These are phyloP conservation scores for Oxyteleia sp. DNA, from an alignment of 2,888 invertebrate genomes.

Conservation along the genomic window DNA sequence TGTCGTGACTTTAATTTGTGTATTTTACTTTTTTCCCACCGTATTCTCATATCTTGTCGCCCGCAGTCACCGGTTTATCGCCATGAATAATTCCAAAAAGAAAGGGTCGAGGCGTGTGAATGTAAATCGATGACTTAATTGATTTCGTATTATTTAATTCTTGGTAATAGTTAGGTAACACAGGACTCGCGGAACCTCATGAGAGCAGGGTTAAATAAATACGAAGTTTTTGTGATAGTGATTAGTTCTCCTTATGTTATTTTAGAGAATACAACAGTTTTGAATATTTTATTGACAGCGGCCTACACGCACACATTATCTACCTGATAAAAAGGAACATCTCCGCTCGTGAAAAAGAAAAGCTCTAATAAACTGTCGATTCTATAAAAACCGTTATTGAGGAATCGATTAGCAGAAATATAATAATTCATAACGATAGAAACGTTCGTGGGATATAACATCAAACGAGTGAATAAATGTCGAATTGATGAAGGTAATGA, in stretches of 20 bases:
- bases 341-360: constrained; percentile 7
- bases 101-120: constrained; percentile 64
- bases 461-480: not conserved
- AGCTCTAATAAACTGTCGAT: not conserved
- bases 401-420: not conserved
- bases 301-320: constrained; percentile 5
- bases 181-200: constrained; percentile 42
- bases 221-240: constrained; percentile 53
- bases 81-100: constrained; percentile 62
- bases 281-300: constrained; percentile 51
- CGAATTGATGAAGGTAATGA: not conserved
- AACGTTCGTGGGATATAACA: not conserved
- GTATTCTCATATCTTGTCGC: constrained; percentile 41
- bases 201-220: constrained; percentile 59
- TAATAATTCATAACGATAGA: constrained; percentile 12
- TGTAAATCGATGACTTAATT: constrained; percentile 73
- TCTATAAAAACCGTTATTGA: constrained; percentile 12
- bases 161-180: constrained; percentile 63
- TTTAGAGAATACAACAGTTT: constrained; percentile 34
- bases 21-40: constrained; percentile 60
- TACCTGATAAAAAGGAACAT: constrained; percentile 24
- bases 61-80: constrained; percentile 47
- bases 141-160: constrained; percentile 67
- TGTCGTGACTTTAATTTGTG: constrained; percentile 56
- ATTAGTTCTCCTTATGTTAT: constrained; percentile 53